phyloP scores from a whole-genome alignment of 2,888 invertebrate species.

The Steinernema scapterisci region DNA sequence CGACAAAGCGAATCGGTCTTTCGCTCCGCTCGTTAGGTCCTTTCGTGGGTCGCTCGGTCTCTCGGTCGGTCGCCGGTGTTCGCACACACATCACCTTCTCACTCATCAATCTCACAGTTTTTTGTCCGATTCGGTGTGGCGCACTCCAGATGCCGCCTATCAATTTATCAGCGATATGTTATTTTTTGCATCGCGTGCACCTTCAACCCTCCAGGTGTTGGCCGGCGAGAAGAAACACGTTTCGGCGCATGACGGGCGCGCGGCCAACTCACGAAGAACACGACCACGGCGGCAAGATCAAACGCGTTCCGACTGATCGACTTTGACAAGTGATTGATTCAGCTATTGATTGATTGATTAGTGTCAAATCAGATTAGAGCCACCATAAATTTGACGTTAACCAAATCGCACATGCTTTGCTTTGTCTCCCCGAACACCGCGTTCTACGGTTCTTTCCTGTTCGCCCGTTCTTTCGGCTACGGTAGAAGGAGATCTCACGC shows the following conservation, averaged over 20 bases:
- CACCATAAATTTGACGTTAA: constrained; percentile 27
- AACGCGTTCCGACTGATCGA: constrained; percentile 31
- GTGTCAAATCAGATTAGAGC: constrained; percentile 32
- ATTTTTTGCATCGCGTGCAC: constrained; percentile 26
- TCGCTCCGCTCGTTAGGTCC: neutral
- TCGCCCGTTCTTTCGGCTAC: too few species aligned
- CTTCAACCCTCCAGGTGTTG: constrained; percentile 30
- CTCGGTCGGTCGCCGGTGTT: neutral
- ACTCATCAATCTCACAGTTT: constrained; percentile 31
- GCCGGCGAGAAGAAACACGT: constrained; percentile 23
- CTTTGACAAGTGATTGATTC: constrained; percentile 31
- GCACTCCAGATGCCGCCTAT: constrained; percentile 30
- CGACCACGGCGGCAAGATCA: constrained; percentile 23
- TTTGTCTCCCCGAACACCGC: constrained; percentile 28
- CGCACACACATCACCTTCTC: constrained; percentile 25
- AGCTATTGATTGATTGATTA: constrained; percentile 33
- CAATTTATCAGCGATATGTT: constrained; percentile 32
- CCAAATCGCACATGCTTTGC: constrained; percentile 32
- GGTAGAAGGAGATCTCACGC: constrained; percentile 1
- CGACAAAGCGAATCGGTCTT: constrained; percentile 2
- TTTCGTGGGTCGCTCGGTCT: too few species aligned
- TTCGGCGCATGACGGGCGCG: constrained; percentile 28
- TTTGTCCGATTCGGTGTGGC: constrained; percentile 29
- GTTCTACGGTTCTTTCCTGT: constrained; percentile 8
- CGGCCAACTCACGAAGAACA: constrained; percentile 31